A percentile compares a stretch with the other conserved stretches of the same genome.
Conservation (phyloP, 2,888 invertebrate genomes). For the Tridacna crocea region DNA sequence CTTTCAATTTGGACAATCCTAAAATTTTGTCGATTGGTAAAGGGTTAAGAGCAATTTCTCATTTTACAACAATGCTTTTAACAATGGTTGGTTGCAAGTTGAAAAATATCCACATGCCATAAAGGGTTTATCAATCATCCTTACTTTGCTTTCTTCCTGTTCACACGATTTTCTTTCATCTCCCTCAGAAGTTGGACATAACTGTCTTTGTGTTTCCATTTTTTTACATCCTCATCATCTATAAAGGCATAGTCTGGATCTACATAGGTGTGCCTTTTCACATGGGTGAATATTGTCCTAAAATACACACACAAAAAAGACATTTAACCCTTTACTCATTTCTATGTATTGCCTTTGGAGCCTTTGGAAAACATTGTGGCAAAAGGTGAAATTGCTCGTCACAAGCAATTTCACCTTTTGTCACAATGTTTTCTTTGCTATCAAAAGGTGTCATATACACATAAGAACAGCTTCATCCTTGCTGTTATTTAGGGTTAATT, state of each 20-base stretch:
- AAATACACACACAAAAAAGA: conserved; percentile 18
- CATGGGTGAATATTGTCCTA: conserved; percentile 82
- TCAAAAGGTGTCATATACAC: too few species aligned
- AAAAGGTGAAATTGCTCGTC: too few species aligned
- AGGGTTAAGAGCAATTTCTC: not conserved
- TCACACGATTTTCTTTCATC: conserved; percentile 73
- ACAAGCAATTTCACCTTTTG: too few species aligned
- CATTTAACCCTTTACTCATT: not conserved
- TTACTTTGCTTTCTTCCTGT: conserved; percentile 74
- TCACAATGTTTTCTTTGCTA: too few species aligned
- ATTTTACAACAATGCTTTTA: not conserved
- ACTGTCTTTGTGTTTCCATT: conserved; percentile 74
- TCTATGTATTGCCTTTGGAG: too few species aligned
- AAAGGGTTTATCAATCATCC: not conserved
- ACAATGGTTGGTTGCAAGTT: not conserved
- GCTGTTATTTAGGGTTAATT: too few species aligned
- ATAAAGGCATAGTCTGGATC: conserved; percentile 84
- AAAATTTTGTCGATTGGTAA: too few species aligned
- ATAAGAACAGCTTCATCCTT: too few species aligned
- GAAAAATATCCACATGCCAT: not conserved
- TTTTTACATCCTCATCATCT: conserved; percentile 76
- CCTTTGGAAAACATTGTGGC: too few species aligned
- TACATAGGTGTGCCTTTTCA: conserved; percentile 80
- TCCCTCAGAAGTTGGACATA: conserved; percentile 78
- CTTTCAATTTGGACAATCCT: too few species aligned